Conservation (phyloP, 2,113 vertebrate species). For the Tenebrosternarchus preto region DNA sequence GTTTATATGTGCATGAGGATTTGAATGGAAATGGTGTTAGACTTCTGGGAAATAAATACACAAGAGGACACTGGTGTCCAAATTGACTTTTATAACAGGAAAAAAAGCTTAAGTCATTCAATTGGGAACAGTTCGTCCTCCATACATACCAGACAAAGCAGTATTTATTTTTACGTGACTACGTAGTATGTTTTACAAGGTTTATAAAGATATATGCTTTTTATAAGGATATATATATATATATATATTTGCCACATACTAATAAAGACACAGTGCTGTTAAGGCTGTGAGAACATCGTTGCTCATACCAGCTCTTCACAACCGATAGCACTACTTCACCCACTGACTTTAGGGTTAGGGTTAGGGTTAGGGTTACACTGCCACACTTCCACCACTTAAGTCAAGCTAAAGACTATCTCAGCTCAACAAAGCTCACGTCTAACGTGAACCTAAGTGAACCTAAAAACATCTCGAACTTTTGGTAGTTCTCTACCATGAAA, state of each 20-base stretch:
- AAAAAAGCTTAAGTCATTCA: constrained; percentile 53
- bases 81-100: constrained; percentile 51
- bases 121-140: constrained; percentile 51
- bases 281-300: background rate
- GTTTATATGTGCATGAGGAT: constrained; percentile 52
- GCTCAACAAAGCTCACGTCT: too few relatives aligned
- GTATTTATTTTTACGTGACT: constrained; percentile 44
- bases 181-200: constrained; percentile 15
- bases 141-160: constrained; percentile 37
- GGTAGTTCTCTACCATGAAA: background rate
- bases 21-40: constrained; percentile 55
- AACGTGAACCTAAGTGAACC: too few relatives aligned
- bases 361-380: background rate
- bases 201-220: background rate
- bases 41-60: constrained; percentile 53
- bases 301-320: too few relatives aligned
- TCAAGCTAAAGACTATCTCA: background rate
- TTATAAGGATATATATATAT: too few relatives aligned
- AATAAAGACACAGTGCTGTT: background rate
- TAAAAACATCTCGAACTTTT: background rate
- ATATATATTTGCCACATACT: constrained; percentile 18
- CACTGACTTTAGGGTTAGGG: too few relatives aligned
- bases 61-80: constrained; percentile 46
- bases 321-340: background rate
- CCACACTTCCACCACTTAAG: background rate